phyloP scores from a whole-genome alignment of 2,113 vertebrate species.

The Tympanuchus pallidicinctus region DNA sequence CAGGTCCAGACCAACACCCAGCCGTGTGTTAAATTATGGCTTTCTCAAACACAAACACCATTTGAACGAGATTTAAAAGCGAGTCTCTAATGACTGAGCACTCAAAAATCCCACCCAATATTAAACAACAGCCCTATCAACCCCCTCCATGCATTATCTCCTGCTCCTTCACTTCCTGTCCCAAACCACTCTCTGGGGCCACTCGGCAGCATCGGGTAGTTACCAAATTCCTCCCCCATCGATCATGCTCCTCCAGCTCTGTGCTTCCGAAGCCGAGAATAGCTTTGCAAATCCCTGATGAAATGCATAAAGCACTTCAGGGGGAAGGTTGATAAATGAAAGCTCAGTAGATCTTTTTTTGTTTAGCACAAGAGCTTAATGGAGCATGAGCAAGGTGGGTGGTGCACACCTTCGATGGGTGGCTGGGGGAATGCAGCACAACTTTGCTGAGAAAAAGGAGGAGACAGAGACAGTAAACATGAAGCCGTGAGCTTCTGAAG shows the following conservation, averaged over 20 bases:
- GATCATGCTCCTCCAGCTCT: not conserved
- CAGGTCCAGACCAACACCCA: not conserved
- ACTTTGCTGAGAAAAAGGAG: not conserved
- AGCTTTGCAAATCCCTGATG: constrained; percentile 59
- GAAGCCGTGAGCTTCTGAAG: not conserved
- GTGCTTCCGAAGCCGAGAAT: constrained; percentile 21
- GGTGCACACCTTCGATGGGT: not conserved
- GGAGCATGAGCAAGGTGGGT: constrained; percentile 54
- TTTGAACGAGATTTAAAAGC: not conserved
- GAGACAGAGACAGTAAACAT: not conserved
- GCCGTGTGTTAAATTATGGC: fast-evolving
- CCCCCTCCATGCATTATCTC: not conserved
- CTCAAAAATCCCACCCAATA: not conserved
- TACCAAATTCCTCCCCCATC: constrained; percentile 45
- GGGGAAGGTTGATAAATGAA: constrained; percentile 63
- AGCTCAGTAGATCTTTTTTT: constrained; percentile 32
- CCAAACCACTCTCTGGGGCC: not conserved
- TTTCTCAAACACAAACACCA: not conserved
- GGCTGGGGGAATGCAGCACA: not conserved
- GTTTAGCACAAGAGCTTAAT: constrained; percentile 65
- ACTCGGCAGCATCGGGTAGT: not conserved
- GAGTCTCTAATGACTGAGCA: not conserved
- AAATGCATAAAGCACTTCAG: constrained; percentile 52
- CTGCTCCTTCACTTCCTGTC: not conserved
- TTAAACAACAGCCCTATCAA: not conserved